phyloP scores from a whole-genome alignment of 2,888 invertebrate genomes.

The Idaea straminata region DNA sequence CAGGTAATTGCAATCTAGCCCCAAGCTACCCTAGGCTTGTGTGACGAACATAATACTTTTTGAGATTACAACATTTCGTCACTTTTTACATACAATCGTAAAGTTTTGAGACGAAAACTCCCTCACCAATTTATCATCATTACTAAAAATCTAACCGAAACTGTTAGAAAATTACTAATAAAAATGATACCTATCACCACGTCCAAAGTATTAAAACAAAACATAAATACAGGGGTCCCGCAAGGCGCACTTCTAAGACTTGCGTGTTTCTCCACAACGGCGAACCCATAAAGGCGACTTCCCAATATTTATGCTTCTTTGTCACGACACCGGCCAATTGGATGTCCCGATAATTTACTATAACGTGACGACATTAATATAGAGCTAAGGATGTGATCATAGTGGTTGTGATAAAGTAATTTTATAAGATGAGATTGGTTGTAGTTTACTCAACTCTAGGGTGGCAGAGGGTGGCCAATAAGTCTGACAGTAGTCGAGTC shows the following conservation, averaged over 20 bases:
- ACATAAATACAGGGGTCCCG: slow-evolving; percentile 37
- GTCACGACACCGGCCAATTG: slow-evolving; percentile 74
- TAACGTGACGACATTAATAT: slow-evolving; percentile 67
- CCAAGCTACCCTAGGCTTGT: too few species aligned
- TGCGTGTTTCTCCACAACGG: slow-evolving; percentile 53
- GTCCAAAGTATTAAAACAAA: slow-evolving; percentile 12
- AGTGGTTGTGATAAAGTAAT: neutral
- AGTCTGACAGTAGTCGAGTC: slow-evolving; percentile 11
- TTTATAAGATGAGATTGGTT: neutral
- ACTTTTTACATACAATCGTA: too few species aligned
- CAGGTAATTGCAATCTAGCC: too few species aligned
- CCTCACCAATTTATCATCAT: neutral
- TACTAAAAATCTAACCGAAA: neutral
- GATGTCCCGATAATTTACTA: slow-evolving; percentile 73
- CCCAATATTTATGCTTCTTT: slow-evolving; percentile 67
- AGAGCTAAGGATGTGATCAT: slow-evolving; percentile 36
- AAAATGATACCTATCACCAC: slow-evolving; percentile 3
- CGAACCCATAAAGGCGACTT: slow-evolving; percentile 56
- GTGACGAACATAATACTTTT: too few species aligned
- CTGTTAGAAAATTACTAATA: slow-evolving; percentile 1
- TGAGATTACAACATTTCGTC: too few species aligned
- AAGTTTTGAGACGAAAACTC: neutral
- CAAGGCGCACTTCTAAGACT: slow-evolving; percentile 55
- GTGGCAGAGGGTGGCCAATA: neutral
- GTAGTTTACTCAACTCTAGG: neutral